These are phyloP conservation scores for Steinernema carpocapsae DNA, from an alignment of 2,888 invertebrate species.

Conservation along the genomic window DNA sequence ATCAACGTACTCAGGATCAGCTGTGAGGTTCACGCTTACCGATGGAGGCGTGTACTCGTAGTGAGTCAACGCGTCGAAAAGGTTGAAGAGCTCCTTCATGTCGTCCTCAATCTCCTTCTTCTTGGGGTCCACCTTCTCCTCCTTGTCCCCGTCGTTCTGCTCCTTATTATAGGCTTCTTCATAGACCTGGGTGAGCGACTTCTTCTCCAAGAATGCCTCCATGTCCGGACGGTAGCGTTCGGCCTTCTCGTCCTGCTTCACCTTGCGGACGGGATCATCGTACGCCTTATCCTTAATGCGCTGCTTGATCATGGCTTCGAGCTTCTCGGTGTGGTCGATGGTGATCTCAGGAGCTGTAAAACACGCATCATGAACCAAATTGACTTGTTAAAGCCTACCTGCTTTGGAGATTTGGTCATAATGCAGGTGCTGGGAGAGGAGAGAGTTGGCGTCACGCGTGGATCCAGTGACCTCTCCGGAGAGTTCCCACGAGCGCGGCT, in stretches of 20 bases:
- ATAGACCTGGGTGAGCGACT: conserved; percentile 89
- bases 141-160: no score
- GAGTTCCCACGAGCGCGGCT: conserved; percentile 90
- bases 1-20: neutral
- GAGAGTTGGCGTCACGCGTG: conserved; percentile 85
- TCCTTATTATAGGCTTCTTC: conserved; percentile 77
- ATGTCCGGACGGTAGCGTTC: conserved; percentile 77
- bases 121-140: no score
- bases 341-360: conserved; percentile 83
- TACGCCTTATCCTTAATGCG: conserved; percentile 87
- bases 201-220: conserved; percentile 90
- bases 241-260: conserved; percentile 82
- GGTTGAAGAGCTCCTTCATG: conserved; percentile 80
- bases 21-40: conserved; percentile 68
- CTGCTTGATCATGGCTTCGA: conserved; percentile 89
- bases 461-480: conserved; percentile 84
- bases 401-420: conserved; percentile 55
- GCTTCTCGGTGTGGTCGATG: conserved; percentile 82
- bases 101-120: no score
- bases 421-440: conserved; percentile 83
- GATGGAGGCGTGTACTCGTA: conserved; percentile 85
- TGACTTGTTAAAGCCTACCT: conserved; percentile 36
- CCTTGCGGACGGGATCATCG: conserved; percentile 89
- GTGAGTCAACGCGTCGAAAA: no score
- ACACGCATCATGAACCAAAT: neutral